Evolutionary conservation across 2,888 invertebrate species (phyloP).

Genomic region (Villa cingulata): DNA sequence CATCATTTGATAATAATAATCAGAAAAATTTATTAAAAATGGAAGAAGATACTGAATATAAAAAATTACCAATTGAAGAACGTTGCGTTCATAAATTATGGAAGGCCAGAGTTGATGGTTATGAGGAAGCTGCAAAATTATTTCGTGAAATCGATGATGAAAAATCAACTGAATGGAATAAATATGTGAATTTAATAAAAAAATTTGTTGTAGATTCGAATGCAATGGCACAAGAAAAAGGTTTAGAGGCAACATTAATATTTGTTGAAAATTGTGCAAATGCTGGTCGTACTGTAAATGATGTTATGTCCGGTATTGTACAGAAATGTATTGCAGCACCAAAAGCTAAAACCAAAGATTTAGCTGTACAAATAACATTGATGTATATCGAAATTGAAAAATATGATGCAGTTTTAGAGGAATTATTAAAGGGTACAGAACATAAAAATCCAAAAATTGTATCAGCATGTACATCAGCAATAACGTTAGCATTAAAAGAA

Average conservation of each 20-base stretch:
- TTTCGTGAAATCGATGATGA: slow-evolving; percentile 83
- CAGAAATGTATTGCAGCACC: slow-evolving; percentile 87
- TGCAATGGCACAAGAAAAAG: slow-evolving; percentile 92
- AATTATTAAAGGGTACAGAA: slow-evolving; percentile 83
- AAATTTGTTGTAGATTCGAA: slow-evolving; percentile 92
- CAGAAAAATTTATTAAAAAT: slow-evolving; percentile 30
- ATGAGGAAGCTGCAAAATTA: slow-evolving; percentile 81
- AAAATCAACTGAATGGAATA: slow-evolving; percentile 86
- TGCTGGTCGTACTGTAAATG: slow-evolving; percentile 77
- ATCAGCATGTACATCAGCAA: slow-evolving; percentile 62
- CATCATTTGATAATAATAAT: no score
- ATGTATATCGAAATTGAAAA: slow-evolving; percentile 96
- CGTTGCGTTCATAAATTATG: slow-evolving; percentile 87
- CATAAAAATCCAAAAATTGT: slow-evolving; percentile 95
- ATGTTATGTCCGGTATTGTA: slow-evolving; percentile 79
- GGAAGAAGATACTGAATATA: slow-evolving; percentile 79
- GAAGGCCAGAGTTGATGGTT: slow-evolving; percentile 90
- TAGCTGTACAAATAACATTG: slow-evolving; percentile 74
- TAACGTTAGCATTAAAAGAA: slow-evolving; percentile 66
- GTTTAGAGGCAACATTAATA: slow-evolving; percentile 77
- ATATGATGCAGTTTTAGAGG: slow-evolving; percentile 77
- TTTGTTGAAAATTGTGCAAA: slow-evolving; percentile 82
- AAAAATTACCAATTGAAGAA: slow-evolving; percentile 78
- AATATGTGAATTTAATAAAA: slow-evolving; percentile 78
- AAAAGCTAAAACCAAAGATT: slow-evolving; percentile 80